phyloP scores from a whole-genome alignment of 2,113 vertebrate species.

The Murina feae region DNA sequence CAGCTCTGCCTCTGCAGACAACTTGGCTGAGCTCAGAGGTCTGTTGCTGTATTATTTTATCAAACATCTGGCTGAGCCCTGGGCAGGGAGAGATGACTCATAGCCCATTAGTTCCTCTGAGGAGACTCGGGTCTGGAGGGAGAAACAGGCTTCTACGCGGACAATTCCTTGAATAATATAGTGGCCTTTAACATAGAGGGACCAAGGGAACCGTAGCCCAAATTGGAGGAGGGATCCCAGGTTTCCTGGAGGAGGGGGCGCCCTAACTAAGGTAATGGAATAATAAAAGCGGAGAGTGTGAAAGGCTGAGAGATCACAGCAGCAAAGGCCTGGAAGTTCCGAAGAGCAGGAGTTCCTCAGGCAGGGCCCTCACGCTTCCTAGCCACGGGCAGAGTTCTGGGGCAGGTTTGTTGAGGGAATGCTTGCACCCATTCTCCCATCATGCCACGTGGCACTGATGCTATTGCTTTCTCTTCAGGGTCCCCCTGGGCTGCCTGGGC shows the following conservation, averaged over 20 bases:
- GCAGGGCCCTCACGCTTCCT: background rate
- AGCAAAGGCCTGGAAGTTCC: background rate
- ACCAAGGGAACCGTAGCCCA: background rate
- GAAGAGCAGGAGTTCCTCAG: background rate
- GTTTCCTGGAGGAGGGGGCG: background rate
- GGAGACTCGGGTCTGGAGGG: background rate
- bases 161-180: background rate
- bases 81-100: constrained; percentile 17
- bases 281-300: background rate
- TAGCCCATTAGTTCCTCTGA: constrained; percentile 14
- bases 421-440: background rate
- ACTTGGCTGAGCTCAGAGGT: constrained; percentile 14
- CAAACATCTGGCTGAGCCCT: constrained; percentile 6
- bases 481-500: constrained; percentile 90
- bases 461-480: constrained; percentile 83
- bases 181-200: background rate
- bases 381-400: background rate
- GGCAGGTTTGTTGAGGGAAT: background rate
- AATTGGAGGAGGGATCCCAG: background rate
- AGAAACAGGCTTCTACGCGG: background rate
- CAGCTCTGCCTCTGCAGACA: background rate
- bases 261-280: background rate
- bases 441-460: background rate
- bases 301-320: background rate
- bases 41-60: constrained; percentile 35